Conservation (phyloP, 2,797 vertebrate species). For the Sebastes matsubarae region DNA sequence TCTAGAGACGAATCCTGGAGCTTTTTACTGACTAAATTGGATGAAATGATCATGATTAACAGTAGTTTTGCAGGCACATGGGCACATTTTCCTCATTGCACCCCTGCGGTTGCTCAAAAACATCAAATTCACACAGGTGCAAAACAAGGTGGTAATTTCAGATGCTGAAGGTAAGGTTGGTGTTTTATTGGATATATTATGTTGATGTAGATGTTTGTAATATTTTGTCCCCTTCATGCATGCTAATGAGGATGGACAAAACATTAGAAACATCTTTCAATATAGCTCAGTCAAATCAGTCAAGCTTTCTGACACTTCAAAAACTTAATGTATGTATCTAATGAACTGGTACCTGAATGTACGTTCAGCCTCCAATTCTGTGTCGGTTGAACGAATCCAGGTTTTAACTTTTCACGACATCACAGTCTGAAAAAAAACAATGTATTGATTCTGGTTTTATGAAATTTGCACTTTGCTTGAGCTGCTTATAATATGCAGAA, state of each 20-base stretch:
- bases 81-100: not conserved
- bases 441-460: not conserved
- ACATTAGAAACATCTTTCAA: not conserved
- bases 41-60: not conserved
- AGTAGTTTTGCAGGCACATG: not conserved
- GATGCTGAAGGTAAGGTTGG: not conserved
- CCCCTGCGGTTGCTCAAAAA: not conserved
- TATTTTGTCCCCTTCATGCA: not conserved
- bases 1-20: not conserved
- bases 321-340: too few species aligned
- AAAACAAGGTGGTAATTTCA: not conserved
- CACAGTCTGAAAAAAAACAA: not conserved
- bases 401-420: not conserved
- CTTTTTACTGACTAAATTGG: not conserved
- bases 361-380: not conserved
- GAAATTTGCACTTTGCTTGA: not conserved
- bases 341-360: not conserved
- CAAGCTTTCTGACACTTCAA: too few species aligned
- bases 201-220: not conserved
- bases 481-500: not conserved
- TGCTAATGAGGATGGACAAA: not conserved
- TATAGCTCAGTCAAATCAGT: not conserved
- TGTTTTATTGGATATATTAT: not conserved
- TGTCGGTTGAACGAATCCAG: not conserved
- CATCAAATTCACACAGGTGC: not conserved